Percentiles rank a stretch among this genome's conserved stretches.
phyloP scores from a whole-genome alignment of 2,888 invertebrate genomes.

The Chesias legatella region DNA sequence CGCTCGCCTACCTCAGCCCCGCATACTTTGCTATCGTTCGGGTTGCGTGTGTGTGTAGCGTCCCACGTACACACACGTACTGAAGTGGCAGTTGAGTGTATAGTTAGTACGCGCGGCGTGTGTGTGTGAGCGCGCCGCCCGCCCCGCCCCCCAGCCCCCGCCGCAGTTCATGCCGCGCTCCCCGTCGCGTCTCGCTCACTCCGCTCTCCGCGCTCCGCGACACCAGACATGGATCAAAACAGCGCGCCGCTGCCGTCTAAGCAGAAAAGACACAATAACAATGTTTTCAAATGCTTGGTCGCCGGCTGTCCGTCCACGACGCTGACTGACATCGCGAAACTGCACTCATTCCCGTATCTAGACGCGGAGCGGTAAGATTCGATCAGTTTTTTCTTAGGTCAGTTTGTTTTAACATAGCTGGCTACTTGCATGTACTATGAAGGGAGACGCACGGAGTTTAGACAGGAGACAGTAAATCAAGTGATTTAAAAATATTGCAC shows the following conservation, averaged over 20 bases:
- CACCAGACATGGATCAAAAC: neutral
- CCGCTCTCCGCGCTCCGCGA: slow-evolving; percentile 10
- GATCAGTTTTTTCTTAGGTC: neutral
- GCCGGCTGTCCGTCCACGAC: slow-evolving; percentile 11
- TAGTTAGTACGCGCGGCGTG: no score
- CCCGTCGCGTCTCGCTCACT: neutral
- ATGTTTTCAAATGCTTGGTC: slow-evolving; percentile 15
- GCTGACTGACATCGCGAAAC: slow-evolving; percentile 8
- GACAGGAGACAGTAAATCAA: no score
- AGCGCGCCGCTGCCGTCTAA: neutral
- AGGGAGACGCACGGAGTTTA: no score
- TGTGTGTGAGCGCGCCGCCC: no score
- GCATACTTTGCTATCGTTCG: no score
- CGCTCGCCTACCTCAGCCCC: neutral
- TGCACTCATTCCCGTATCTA: slow-evolving; percentile 16
- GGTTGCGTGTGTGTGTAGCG: no score
- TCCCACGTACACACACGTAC: no score
- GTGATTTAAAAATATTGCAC: no score
- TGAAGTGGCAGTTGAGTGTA: no score
- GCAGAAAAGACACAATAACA: slow-evolving; percentile 4
- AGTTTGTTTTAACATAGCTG: neutral
- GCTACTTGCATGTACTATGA: neutral
- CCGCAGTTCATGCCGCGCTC: neutral
- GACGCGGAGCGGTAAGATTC: slow-evolving; percentile 13
- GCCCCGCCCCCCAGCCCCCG: neutral